phyloP scores from a whole-genome alignment of 2,888 invertebrate genomes.

The Sceliomorpha sp. region DNA sequence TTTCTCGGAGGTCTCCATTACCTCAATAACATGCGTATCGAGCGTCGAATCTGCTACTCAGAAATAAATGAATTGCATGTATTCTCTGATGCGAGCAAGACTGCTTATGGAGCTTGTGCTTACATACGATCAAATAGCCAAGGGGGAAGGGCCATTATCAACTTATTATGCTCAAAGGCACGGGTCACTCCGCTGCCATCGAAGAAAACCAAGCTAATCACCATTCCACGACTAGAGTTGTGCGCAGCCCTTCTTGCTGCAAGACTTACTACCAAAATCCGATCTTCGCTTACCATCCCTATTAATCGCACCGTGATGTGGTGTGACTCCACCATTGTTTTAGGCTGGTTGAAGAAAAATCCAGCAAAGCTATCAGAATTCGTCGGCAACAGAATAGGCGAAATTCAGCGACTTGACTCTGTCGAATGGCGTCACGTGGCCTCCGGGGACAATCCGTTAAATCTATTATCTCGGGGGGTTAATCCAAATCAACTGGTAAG shows the following conservation, averaged over 20 bases:
- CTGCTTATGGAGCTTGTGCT: constrained; percentile 18
- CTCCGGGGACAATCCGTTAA: constrained; percentile 1
- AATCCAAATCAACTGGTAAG: constrained; percentile 4
- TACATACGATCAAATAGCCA: constrained; percentile 9
- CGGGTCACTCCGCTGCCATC: not conserved
- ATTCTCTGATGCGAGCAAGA: constrained; percentile 12
- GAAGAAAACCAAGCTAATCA: not conserved
- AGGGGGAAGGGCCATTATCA: not conserved
- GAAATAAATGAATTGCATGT: constrained; percentile 10
- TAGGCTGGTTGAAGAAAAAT: too few species aligned
- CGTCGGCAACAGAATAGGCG: constrained; percentile 14
- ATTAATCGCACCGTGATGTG: too few species aligned
- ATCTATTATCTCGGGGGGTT: not conserved
- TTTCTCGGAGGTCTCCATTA: constrained; percentile 5
- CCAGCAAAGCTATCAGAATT: too few species aligned
- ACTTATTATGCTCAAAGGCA: not conserved
- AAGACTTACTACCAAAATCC: not conserved
- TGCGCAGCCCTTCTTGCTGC: not conserved
- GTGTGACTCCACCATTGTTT: too few species aligned
- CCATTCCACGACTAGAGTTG: constrained; percentile 4
- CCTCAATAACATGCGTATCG: constrained; percentile 2
- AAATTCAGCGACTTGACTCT: constrained; percentile 1
- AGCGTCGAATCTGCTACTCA: constrained; percentile 4
- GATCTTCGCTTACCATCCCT: too few species aligned
- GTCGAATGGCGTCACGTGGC: constrained; percentile 9